These are phyloP conservation scores for Salmo trutta DNA, from an alignment of 2,797 vertebrate species.

Conservation along the genomic window DNA sequence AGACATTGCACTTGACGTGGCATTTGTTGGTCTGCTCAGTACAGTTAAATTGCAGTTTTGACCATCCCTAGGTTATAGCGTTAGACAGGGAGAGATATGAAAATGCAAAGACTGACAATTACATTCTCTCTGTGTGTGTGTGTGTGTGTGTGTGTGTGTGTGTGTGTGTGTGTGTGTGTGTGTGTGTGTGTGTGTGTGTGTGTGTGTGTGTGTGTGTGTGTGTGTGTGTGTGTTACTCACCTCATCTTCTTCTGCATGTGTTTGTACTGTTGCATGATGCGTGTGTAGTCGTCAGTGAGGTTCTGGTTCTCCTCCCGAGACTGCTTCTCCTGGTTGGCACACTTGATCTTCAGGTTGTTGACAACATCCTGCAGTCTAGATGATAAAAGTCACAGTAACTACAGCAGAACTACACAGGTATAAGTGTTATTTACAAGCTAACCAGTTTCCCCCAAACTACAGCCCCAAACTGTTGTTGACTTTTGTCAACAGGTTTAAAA, in stretches of 20 bases:
- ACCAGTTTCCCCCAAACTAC: no score
- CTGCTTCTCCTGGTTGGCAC: slow-evolving; percentile 66
- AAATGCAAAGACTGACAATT: background rate
- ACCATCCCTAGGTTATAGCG: background rate
- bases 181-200: background rate
- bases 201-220: background rate
- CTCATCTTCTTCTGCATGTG: slow-evolving; percentile 77
- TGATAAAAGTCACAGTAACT: slow-evolving; percentile 26
- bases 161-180: background rate
- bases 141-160: background rate
- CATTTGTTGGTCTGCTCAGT: background rate
- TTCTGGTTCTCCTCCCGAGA: slow-evolving; percentile 63
- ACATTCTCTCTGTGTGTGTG: background rate
- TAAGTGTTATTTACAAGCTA: background rate
- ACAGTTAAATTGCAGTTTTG: no score
- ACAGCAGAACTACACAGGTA: background rate
- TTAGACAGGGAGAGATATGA: background rate
- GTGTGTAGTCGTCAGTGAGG: slow-evolving; percentile 66
- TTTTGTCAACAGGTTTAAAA: no score
- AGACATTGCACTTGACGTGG: background rate
- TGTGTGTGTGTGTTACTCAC: slow-evolving; percentile 51
- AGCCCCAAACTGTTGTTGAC: no score
- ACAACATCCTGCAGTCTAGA: slow-evolving; percentile 74
- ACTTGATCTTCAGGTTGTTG: slow-evolving; percentile 63
- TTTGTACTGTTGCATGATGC: slow-evolving; percentile 69